Conservation (phyloP, 2,797 vertebrate species). For the Macrochelys suwanniensis region DNA sequence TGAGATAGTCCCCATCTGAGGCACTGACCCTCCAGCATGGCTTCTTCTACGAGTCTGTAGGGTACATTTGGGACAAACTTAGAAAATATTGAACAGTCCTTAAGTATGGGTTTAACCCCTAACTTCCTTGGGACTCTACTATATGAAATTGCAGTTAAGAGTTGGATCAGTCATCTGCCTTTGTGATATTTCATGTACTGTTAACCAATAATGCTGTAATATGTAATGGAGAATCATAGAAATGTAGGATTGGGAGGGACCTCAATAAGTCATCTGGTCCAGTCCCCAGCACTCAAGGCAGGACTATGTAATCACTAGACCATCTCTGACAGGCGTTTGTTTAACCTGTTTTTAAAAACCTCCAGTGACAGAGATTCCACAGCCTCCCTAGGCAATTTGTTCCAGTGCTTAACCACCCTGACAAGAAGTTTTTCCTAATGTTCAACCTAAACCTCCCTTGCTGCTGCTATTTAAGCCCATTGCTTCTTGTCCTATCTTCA, state of each 20-base stretch:
- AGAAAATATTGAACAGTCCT: background rate
- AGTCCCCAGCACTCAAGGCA: background rate
- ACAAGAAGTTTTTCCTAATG: too few species aligned
- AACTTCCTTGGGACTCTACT: background rate
- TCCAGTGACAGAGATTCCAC: background rate
- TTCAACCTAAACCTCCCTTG: too few species aligned
- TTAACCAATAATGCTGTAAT: background rate
- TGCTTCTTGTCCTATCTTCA: background rate
- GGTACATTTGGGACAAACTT: background rate
- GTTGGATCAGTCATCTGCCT: accelerated
- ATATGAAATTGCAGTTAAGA: background rate
- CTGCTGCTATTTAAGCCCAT: background rate
- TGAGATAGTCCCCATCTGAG: background rate
- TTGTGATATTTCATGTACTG: background rate
- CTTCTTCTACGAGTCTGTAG: background rate
- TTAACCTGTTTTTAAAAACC: too few species aligned
- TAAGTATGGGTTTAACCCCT: background rate
- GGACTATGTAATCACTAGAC: background rate
- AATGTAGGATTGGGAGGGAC: background rate
- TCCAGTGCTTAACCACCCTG: background rate
- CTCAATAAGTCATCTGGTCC: background rate
- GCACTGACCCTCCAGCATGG: accelerated
- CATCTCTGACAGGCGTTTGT: background rate
- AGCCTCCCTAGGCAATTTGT: background rate
- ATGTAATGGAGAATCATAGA: background rate